Evolutionary conservation across 1,140 invertebrate genomes (phyloP).

Genomic region (Drosophila hydei): DNA sequence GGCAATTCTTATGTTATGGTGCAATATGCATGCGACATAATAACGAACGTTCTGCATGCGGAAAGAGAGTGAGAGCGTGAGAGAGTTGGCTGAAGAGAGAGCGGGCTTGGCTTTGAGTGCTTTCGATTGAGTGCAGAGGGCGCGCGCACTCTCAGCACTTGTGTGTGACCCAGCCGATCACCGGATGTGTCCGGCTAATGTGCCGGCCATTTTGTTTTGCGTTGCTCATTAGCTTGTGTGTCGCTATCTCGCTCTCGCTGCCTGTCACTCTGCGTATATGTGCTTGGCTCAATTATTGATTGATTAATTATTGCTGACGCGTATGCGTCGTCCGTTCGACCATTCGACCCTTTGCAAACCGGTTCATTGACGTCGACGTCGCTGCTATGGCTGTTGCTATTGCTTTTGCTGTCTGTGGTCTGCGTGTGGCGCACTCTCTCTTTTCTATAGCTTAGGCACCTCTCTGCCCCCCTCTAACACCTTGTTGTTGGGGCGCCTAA

Average conservation of each 20-base stretch:
- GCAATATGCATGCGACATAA: constrained; percentile 18
- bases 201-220: constrained; percentile 75
- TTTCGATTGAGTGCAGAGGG: constrained; percentile 15
- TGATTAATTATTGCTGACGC: constrained; percentile 82
- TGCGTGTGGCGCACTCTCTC: constrained; percentile 75
- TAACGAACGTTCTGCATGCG: neutral
- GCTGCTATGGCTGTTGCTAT: neutral
- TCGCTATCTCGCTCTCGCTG: constrained; percentile 35
- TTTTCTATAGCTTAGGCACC: constrained; percentile 43
- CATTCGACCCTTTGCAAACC: constrained; percentile 72
- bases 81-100: constrained; percentile 2
- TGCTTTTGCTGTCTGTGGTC: constrained; percentile 12
- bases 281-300: constrained; percentile 74
- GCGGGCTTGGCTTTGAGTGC: neutral
- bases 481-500: neutral
- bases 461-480: neutral
- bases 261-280: constrained; percentile 13
- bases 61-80: neutral
- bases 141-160: constrained; percentile 28
- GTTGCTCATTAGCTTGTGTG: constrained; percentile 62
- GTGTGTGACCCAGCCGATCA: constrained; percentile 47
- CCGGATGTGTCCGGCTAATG: constrained; percentile 74
- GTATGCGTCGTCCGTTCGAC: constrained; percentile 65
- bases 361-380: constrained; percentile 70
- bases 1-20: constrained; percentile 29